Base-by-base conservation (phyloP, 1,140 invertebrate genomes). In the Plutomurus gul region DNA sequence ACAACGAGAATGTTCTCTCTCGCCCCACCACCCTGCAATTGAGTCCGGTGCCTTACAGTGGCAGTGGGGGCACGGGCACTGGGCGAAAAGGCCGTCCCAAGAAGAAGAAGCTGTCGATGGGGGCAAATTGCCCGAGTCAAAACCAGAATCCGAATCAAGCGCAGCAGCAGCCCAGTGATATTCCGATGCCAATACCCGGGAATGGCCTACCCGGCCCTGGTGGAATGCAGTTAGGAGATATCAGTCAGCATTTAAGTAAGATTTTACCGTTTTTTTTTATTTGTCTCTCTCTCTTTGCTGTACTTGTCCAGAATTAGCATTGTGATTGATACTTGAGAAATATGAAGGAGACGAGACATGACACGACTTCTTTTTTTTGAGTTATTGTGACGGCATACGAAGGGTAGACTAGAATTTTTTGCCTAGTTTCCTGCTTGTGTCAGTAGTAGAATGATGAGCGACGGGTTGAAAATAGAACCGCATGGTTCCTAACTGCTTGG, bases 41-140 rank as follows among this genome's bases (percentile, higher is more conserved):
- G 27, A 65, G 56, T 65, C 56, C 56, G n/a, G 56, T n/a, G 1
- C 56, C 56, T 4, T 65, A 65, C 89, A 94, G 93, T 86, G 93
- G 93, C 10, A 89, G 90, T 8, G n/a, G n/a, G n/a, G n/a, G n/a
- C n/a, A n/a, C n/a, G n/a, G 89, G 90, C 40, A 87, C 89, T 82
- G 89, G 88, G 25, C 92, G 93, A 79, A 96, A 96, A 87, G 94
- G 94, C 3, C 86, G 95, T 33, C 94, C 94, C 0, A 88, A 94
- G 82, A 96, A 96, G 37, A 72, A 72, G 70, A 72, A 72, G 40
- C 18, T 65, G 56, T 65, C 56, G 36, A n/a, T 65, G 36, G 27
- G 27, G 27, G 13, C 25, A n/a, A 72, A 72, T 72, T 72, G 70
- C 70, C 70, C 39, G 36, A 39, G 36, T 72, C 70, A 72, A 27